Base-by-base conservation (phyloP, 2,888 invertebrate species). In the Linnaemya vulpina region DNA sequence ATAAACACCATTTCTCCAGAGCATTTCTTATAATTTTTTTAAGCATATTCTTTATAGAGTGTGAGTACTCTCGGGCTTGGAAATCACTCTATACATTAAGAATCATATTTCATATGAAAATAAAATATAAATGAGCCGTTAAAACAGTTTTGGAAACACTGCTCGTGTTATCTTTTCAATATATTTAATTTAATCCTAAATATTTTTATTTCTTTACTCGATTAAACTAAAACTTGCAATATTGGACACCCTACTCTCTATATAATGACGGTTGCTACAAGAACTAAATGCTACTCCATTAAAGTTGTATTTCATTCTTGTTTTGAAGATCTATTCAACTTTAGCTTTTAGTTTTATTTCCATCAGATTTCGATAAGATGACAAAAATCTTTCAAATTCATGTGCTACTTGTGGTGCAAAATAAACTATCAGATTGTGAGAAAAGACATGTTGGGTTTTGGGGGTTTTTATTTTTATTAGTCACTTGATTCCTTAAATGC, bases 321-420 rank as follows among this genome's bases (percentile, higher is more conserved):
- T 35, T 63, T 35, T 13, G 58, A 70, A 63, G 20, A 65, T 10
- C 35, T 17, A 20, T 63, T 65, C 22, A 11, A 43, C 43, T 73
- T 65, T 35, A 63, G 1, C 68, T 55, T 70, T 13, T 30, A 30
- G 1, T 51, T 73, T 46, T 20, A 71, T 83, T 71, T 76, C 13
- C 53, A 74, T 51, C 58, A 81, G 70, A 81, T 75, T 70, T 70
- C 65, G 85, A 82, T 85, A 85, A 82, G 78, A 82, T 82, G 84
- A 85, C 84, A 81, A 81, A 85, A 81, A 81, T 81, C 74, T 85
- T 55, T 81, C 35, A 70, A 74, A 74, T 81, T 22, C 38, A 51
- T 25, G 49, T 51, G 15, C 38, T 51, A 11, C 38, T 40, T 35
- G 63, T 55, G 20, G 53, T 73, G 35, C 38, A 17, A 63, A 53